Conservation (phyloP, 2,797 vertebrate species). For the Sandelia bainsii region DNA sequence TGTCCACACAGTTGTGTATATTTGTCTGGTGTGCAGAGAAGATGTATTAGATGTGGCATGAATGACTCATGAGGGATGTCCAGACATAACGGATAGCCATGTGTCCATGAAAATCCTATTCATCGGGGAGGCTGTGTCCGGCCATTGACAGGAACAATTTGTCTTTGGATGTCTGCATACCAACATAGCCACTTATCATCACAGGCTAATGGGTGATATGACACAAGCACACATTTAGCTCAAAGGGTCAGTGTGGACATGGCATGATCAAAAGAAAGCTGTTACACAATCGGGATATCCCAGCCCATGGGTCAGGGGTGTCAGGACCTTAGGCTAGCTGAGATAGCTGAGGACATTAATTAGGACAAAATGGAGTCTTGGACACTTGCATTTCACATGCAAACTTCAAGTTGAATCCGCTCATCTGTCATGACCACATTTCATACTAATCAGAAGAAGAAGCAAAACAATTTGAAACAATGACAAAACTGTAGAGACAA, state of each 20-base stretch:
- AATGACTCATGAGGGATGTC: conserved; percentile 62
- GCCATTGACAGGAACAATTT: conserved; percentile 50
- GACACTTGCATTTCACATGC: neutral
- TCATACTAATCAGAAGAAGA: conserved; percentile 25
- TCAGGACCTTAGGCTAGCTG: conserved; percentile 32
- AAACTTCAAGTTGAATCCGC: neutral
- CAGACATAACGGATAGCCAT: conserved; percentile 47
- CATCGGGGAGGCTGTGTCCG: conserved; percentile 12
- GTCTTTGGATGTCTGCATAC: conserved; percentile 71
- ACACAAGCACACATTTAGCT: conserved; percentile 42
- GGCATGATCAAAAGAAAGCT: conserved; percentile 59
- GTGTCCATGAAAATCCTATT: conserved; percentile 41
- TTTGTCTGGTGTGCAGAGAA: conserved; percentile 29
- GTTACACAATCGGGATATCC: conserved; percentile 49
- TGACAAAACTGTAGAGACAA: conserved; percentile 18
- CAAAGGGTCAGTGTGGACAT: conserved; percentile 36
- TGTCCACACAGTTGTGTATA: conserved; percentile 28
- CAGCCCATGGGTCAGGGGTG: conserved; percentile 53
- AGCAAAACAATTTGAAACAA: conserved; percentile 14
- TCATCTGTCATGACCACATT: conserved; percentile 10
- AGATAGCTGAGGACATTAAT: conserved; percentile 36
- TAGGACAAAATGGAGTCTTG: conserved; percentile 33
- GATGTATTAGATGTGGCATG: conserved; percentile 53
- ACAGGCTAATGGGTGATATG: conserved; percentile 50
- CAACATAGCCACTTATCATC: conserved; percentile 67